Conservation (phyloP, 1,140 invertebrate species). For the Drosophila carrolli region DNA sequence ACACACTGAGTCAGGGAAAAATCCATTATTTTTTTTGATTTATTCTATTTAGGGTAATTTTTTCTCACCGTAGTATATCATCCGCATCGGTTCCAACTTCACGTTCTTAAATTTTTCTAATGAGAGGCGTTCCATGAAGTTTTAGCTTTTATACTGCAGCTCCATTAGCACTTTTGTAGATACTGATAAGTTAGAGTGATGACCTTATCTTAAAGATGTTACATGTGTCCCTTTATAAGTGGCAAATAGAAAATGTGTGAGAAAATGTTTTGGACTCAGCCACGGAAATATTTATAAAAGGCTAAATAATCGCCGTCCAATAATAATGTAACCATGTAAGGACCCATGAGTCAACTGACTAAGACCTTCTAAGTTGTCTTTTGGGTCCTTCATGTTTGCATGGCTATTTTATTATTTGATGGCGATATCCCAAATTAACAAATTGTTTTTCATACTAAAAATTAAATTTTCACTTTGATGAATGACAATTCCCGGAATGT, state of each 20-base stretch:
- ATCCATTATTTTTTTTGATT: neutral
- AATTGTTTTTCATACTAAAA: neutral
- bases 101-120: conserved; percentile 25
- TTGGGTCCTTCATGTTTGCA: too few species aligned
- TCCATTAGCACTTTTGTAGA: conserved; percentile 26
- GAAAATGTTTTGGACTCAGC: conserved; percentile 7
- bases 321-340: neutral
- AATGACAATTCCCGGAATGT: conserved; percentile 1
- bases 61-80: conserved; percentile 33
- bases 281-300: neutral
- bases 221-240: conserved; percentile 34
- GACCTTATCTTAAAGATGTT: conserved; percentile 12
- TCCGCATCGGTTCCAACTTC: conserved; percentile 14
- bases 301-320: conserved; percentile 9
- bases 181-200: conserved; percentile 30
- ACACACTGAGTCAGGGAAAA: conserved; percentile 15
- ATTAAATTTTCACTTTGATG: neutral
- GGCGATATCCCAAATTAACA: neutral
- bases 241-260: conserved; percentile 5
- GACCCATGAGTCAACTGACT: neutral
- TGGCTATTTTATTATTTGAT: too few species aligned
- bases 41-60: neutral
- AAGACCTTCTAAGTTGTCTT: too few species aligned
- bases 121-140: neutral
- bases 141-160: conserved; percentile 44